A percentile compares a stretch with the other conserved stretches of the same genome.
phyloP scores from a whole-genome alignment of 2,113 vertebrate species.

The Chloroceryle aenea region DNA sequence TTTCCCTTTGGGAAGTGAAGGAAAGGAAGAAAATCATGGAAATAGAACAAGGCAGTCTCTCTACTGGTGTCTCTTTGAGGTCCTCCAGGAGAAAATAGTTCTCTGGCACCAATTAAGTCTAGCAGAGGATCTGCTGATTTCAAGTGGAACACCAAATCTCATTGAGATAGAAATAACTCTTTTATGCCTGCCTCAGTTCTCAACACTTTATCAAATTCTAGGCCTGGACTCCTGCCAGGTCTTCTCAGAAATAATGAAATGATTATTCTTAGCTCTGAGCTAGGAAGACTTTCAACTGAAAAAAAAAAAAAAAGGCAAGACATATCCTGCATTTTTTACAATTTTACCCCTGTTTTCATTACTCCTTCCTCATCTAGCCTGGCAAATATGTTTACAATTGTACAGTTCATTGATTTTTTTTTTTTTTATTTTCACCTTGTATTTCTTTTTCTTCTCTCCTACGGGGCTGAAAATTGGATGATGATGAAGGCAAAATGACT shows the following conservation, averaged over 20 bases:
- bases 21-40: not conserved
- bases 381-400: not conserved
- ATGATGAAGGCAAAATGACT: not conserved
- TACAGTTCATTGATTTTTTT: not conserved
- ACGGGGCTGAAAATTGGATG: not conserved
- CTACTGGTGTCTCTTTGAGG: not conserved
- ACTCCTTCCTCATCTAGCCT: not conserved
- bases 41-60: not conserved
- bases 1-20: not conserved
- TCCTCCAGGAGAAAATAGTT: not conserved
- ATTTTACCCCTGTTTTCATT: not conserved
- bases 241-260: constrained; percentile 39
- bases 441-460: not conserved
- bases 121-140: constrained; percentile 4
- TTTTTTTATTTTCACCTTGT: not conserved
- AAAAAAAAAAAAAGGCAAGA: not conserved
- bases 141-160: constrained; percentile 10
- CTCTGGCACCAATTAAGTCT: constrained; percentile 17
- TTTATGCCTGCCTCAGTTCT: constrained; percentile 3
- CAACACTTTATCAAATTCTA: not conserved
- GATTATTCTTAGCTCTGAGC: constrained; percentile 2
- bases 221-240: not conserved
- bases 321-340: not conserved
- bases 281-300: not conserved
- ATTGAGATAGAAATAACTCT: constrained; percentile 19